These are phyloP conservation scores for Vanacampus margaritifer DNA, from an alignment of 2,113 vertebrate species.

Conservation along the genomic window DNA sequence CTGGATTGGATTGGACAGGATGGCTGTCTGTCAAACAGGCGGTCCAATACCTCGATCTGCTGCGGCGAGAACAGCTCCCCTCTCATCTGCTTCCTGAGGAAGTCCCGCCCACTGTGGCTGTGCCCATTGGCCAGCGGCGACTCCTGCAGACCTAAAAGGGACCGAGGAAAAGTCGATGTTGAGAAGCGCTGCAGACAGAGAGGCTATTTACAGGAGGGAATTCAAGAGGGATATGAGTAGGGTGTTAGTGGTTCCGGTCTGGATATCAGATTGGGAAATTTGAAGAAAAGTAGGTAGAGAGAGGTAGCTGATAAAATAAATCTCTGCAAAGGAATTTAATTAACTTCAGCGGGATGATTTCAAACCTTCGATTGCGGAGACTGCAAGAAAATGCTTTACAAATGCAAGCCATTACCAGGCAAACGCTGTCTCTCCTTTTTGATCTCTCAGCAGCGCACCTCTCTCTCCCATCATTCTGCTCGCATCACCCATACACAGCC, in stretches of 20 bases:
- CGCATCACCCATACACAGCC: conserved; percentile 48
- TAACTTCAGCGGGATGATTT: conserved; percentile 46
- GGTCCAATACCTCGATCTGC: conserved; percentile 97
- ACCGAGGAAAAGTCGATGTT: conserved; percentile 8
- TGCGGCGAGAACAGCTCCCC: conserved; percentile 97
- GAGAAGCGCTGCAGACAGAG: conserved; percentile 6
- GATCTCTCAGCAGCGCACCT: conserved; percentile 55
- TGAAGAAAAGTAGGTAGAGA: conserved; percentile 1
- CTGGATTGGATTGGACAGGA: conserved; percentile 73
- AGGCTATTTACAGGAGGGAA: conserved; percentile 6
- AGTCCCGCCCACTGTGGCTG: conserved; percentile 91
- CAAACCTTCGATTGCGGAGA: conserved; percentile 46
- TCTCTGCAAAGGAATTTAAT: conserved; percentile 29
- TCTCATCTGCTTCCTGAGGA: conserved; percentile 98
- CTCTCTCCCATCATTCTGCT: conserved; percentile 33
- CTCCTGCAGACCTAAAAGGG: conserved; percentile 85
- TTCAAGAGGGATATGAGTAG: neutral
- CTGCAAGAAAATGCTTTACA: conserved; percentile 57
- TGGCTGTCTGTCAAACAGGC: conserved; percentile 94
- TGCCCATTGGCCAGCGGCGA: conserved; percentile 95
- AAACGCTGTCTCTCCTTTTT: conserved; percentile 40
- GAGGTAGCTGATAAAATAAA: conserved; percentile 23
- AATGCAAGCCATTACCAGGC: conserved; percentile 62
- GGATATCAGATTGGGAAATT: neutral
- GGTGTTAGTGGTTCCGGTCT: conserved; percentile 12